Conservation (phyloP, 2,113 vertebrate genomes). For the Carettochelys insculpta region DNA sequence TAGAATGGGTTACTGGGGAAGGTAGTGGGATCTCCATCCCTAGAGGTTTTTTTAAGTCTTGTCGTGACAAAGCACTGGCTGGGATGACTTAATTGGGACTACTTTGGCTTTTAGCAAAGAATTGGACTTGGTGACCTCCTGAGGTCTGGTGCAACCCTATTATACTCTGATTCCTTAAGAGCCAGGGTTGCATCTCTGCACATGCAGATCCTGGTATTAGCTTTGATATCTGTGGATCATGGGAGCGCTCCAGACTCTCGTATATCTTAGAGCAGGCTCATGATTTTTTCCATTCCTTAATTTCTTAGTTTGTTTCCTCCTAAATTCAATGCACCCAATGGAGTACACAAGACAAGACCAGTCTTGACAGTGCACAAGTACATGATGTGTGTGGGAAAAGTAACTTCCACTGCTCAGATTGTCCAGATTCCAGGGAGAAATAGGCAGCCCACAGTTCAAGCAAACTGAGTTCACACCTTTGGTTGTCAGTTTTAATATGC, state of each 20-base stretch:
- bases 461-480: neutral
- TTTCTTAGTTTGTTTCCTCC: neutral
- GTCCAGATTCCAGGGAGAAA: neutral
- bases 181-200: neutral
- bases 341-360: neutral
- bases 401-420: neutral
- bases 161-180: too few species aligned
- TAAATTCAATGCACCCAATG: neutral
- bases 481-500: slow-evolving; percentile 77
- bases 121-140: too few species aligned
- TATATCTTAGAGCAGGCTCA: neutral
- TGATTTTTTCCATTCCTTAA: neutral
- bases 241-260: neutral
- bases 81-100: too few species aligned
- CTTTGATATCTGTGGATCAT: neutral
- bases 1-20: too few species aligned
- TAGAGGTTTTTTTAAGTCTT: too few species aligned
- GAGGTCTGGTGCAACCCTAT: too few species aligned
- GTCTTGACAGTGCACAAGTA: neutral
- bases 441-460: neutral
- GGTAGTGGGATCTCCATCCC: too few species aligned
- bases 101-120: too few species aligned
- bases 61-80: too few species aligned
- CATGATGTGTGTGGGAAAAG: neutral
- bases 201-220: neutral